These are phyloP conservation scores for Holothuria leucospilota DNA, from an alignment of 53 echinoderm and acorn worm species.

Conservation along the genomic window DNA sequence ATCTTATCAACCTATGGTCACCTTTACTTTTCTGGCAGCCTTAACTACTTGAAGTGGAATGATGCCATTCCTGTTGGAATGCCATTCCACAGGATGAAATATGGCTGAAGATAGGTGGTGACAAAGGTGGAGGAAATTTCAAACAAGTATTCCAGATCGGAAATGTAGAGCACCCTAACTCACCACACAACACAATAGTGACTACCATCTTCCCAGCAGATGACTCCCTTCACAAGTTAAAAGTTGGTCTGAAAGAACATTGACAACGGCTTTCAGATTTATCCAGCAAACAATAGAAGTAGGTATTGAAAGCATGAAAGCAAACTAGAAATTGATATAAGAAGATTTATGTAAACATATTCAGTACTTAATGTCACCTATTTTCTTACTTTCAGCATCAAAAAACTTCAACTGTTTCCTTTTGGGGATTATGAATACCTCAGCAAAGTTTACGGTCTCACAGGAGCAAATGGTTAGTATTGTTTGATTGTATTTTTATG, in stretches of 20 bases:
- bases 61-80: no score
- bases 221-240: slow-evolving; percentile 10
- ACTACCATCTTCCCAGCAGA: slow-evolving; percentile 21
- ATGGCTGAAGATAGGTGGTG: slow-evolving; percentile 25
- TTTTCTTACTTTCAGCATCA: not conserved
- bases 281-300: slow-evolving; percentile 29
- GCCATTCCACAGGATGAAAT: slow-evolving; percentile 5
- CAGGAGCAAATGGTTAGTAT: not conserved
- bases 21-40: no score
- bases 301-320: not conserved
- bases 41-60: slow-evolving; percentile 19
- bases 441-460: not conserved
- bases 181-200: slow-evolving; percentile 29
- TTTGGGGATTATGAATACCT: not conserved
- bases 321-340: no score
- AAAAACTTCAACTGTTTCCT: not conserved
- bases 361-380: no score
- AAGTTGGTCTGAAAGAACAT: slow-evolving; percentile 15
- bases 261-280: slow-evolving; percentile 5
- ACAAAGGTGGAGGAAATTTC: slow-evolving; percentile 30
- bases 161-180: slow-evolving; percentile 24
- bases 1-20: no score
- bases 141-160: slow-evolving; percentile 20
- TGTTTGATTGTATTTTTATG: no score
- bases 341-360: no score